phyloP scores from a whole-genome alignment of 2,113 vertebrate genomes.

The Nipponia nippon region DNA sequence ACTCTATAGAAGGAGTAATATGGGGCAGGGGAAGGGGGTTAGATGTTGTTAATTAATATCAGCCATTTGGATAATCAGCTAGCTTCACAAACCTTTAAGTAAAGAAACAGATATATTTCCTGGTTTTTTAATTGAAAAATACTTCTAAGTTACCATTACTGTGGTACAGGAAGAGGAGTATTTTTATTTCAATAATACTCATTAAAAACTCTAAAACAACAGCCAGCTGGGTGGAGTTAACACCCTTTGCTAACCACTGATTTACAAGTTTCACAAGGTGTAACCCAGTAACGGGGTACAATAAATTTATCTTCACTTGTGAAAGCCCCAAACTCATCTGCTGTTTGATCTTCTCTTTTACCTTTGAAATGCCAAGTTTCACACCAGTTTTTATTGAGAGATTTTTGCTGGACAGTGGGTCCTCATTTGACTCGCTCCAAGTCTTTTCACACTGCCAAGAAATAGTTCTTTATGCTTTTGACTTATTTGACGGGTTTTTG shows the following conservation, averaged over 20 bases:
- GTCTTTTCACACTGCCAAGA: neutral
- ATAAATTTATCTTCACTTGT: neutral
- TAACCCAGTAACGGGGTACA: neutral
- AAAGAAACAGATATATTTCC: neutral
- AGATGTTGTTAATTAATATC: neutral
- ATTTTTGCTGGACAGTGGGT: neutral
- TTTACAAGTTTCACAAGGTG: neutral
- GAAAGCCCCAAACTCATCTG: neutral
- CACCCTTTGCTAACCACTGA: neutral
- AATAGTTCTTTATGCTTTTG: neutral
- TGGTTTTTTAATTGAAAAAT: neutral
- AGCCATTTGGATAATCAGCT: constrained; percentile 1
- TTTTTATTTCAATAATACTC: neutral
- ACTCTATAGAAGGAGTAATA: neutral
- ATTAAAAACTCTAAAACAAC: neutral
- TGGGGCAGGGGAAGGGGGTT: neutral
- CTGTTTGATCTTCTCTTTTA: neutral
- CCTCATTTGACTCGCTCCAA: neutral
- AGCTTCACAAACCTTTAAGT: neutral
- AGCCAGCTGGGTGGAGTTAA: neutral
- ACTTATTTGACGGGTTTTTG: neutral
- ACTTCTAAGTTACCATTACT: neutral
- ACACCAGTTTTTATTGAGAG: neutral
- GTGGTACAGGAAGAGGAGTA: neutral
- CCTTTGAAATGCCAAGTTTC: neutral